Evolutionary conservation across 2,797 vertebrate genomes (phyloP).

Genomic region (Erpetoichthys calabaricus): DNA sequence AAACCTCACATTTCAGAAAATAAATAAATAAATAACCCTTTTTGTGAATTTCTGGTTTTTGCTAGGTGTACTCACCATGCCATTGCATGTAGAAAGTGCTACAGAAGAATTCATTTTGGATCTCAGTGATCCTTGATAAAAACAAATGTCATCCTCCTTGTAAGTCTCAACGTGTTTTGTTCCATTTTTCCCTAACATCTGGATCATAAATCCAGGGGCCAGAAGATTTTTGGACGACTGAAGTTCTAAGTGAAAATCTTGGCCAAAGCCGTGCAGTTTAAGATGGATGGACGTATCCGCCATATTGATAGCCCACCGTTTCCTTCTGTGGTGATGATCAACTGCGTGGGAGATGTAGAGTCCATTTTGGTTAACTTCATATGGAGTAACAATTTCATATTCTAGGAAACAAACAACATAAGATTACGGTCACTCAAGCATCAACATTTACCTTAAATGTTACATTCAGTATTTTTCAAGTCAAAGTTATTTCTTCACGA

Average conservation of each 20-base stretch:
- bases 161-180: slow-evolving; percentile 50
- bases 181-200: slow-evolving; percentile 56
- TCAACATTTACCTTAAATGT: not conserved
- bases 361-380: slow-evolving; percentile 60
- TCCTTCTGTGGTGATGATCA: slow-evolving; percentile 48
- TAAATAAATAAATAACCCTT: too few relatives aligned
- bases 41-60: not conserved
- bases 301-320: slow-evolving; percentile 21
- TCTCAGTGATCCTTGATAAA: slow-evolving; percentile 70
- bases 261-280: slow-evolving; percentile 53
- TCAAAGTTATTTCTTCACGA: too few relatives aligned
- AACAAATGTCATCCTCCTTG: slow-evolving; percentile 58
- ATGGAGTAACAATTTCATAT: slow-evolving; percentile 67
- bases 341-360: slow-evolving; percentile 59
- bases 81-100: slow-evolving; percentile 72
- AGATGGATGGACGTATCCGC: slow-evolving; percentile 43
- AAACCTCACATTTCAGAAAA: too few relatives aligned
- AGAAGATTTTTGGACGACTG: slow-evolving; percentile 43
- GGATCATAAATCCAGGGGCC: slow-evolving; percentile 62
- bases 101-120: slow-evolving; percentile 62
- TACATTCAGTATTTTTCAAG: too few relatives aligned
- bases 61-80: slow-evolving; percentile 65
- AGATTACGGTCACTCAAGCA: slow-evolving; percentile 5
- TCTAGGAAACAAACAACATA: slow-evolving; percentile 35
- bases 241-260: slow-evolving; percentile 70